phyloP scores from a whole-genome alignment of 2,888 invertebrate genomes.

The Cantharis flavilabris region DNA sequence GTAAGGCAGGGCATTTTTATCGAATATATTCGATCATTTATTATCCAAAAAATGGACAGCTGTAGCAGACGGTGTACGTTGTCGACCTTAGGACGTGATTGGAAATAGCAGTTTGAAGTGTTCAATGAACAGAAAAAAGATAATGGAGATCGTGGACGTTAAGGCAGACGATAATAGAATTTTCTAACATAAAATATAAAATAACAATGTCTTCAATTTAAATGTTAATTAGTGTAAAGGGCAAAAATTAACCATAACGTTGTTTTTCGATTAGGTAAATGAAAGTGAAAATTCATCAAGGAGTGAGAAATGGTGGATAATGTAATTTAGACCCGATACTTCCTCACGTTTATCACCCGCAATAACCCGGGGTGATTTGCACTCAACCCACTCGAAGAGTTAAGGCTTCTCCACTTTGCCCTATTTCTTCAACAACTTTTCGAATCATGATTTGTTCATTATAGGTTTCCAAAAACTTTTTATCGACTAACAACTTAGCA shows the following conservation, averaged over 20 bases:
- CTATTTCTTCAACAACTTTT: constrained; percentile 18
- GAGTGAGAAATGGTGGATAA: constrained; percentile 13
- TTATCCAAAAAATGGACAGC: constrained; percentile 30
- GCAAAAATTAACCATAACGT: background rate
- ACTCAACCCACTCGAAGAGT: constrained; percentile 15
- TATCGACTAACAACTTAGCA: constrained; percentile 9
- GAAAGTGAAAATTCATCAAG: constrained; percentile 11
- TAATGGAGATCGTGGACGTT: constrained; percentile 34
- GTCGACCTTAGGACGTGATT: constrained; percentile 41
- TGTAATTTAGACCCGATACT: constrained; percentile 19
- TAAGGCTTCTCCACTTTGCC: constrained; percentile 13
- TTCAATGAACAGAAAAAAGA: constrained; percentile 42
- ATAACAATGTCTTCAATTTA: background rate
- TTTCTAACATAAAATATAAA: background rate
- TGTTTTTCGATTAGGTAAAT: constrained; percentile 15
- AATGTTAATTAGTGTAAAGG: background rate
- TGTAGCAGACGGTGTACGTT: constrained; percentile 30
- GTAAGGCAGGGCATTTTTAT: background rate
- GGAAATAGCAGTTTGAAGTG: constrained; percentile 41
- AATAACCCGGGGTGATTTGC: constrained; percentile 12
- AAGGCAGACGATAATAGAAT: constrained; percentile 19
- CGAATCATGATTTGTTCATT: constrained; percentile 26
- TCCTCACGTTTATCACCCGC: constrained; percentile 19
- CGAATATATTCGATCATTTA: constrained; percentile 23
- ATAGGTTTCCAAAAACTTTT: constrained; percentile 13